A percentile compares a stretch with the other conserved stretches of the same genome.
phyloP scores from a whole-genome alignment of 2,888 invertebrate species.

The Hedya salicella region DNA sequence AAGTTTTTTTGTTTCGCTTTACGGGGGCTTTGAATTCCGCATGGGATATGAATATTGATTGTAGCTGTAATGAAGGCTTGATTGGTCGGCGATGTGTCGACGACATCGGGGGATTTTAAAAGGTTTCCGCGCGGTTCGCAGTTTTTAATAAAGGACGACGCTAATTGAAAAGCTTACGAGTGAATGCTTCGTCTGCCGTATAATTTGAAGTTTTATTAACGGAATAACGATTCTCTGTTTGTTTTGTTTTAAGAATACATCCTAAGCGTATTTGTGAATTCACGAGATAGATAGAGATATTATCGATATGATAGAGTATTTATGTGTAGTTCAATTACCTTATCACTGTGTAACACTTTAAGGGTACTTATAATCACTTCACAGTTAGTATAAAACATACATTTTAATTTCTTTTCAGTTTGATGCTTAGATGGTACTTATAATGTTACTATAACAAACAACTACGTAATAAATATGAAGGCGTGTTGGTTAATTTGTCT shows the following conservation, averaged over 20 bases:
- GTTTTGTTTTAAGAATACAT: neutral
- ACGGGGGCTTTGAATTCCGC: slow-evolving; percentile 74
- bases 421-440: no score
- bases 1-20: slow-evolving; percentile 61
- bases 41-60: slow-evolving; percentile 85
- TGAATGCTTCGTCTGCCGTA: slow-evolving; percentile 25
- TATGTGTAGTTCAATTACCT: no score
- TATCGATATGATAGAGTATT: no score
- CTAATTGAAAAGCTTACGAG: slow-evolving; percentile 52
- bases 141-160: slow-evolving; percentile 59
- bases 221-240: slow-evolving; percentile 17
- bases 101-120: slow-evolving; percentile 59
- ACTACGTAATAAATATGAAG: no score
- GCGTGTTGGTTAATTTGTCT: no score
- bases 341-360: no score
- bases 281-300: no score
- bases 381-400: no score
- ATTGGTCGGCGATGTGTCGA: slow-evolving; percentile 79
- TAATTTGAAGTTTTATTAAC: slow-evolving; percentile 33
- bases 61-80: slow-evolving; percentile 81
- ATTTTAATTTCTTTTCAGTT: no score
- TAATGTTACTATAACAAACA: no score
- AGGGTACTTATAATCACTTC: no score
- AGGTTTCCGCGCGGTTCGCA: slow-evolving; percentile 59
- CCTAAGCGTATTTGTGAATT: no score